Evolutionary conservation across 2,888 invertebrate species (phyloP).

Genomic region (Linnaemya tessellans): DNA sequence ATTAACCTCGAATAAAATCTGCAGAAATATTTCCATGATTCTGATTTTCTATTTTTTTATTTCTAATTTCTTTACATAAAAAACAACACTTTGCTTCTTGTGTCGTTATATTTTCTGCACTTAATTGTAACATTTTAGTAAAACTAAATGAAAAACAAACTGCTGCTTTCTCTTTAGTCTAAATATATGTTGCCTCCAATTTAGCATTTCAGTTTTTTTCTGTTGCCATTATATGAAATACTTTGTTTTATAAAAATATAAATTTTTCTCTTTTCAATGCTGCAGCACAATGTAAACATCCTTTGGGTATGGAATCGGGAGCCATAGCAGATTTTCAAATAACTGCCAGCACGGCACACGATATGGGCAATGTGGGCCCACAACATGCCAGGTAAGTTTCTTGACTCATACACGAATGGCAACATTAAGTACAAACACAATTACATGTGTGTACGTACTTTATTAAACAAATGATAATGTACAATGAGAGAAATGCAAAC

Average conservation of each 20-base stretch:
- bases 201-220: constrained; percentile 49
- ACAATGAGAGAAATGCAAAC: constrained; percentile 4
- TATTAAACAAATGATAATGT: constrained; percentile 50
- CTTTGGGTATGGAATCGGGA: constrained; percentile 92
- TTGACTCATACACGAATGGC: constrained; percentile 10
- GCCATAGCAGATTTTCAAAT: constrained; percentile 90
- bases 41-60: background rate
- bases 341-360: constrained; percentile 91
- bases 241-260: constrained; percentile 34
- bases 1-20: constrained; percentile 8
- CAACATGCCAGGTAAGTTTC: constrained; percentile 89
- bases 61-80: background rate
- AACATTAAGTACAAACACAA: constrained; percentile 1
- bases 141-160: constrained; percentile 12
- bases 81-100: constrained; percentile 9
- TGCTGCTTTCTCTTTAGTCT: background rate
- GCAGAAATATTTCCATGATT: constrained; percentile 23
- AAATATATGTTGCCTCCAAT: constrained; percentile 48
- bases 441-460: constrained; percentile 12
- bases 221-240: constrained; percentile 42
- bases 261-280: constrained; percentile 19
- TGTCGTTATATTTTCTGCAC: constrained; percentile 29
- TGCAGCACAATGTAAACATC: constrained; percentile 84
- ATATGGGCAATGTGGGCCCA: constrained; percentile 91
- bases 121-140: constrained; percentile 58